Evolutionary conservation across 2,113 vertebrate genomes (phyloP), one percentile per base, ranked within the genome.

Genomic region (Eolophus roseicapilla): DNA sequence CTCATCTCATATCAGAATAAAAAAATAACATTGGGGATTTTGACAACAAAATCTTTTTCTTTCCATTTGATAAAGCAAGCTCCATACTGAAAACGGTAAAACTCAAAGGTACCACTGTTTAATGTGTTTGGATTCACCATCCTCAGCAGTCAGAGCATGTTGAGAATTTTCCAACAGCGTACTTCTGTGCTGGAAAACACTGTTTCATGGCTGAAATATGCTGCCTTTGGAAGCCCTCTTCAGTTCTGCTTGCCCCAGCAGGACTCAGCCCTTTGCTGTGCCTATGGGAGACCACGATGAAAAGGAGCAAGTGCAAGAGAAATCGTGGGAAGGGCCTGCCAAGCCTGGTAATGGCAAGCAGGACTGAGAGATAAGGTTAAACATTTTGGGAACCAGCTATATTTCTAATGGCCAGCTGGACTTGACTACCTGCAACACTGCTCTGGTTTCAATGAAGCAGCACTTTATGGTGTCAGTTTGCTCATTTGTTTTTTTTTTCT

Each of bases 351-450:
- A 64, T 21, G 20, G 43, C 1, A 5, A 75, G 35, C 25, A 79
- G 64, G 55, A 52, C 46, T 23, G 50, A 67, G 46, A 81, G 64
- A 70, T 20, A 91, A 76, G 62, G 89, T 73, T 74, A 64, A 78
- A 78, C 2, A 31, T 55, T 92, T 88, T 67, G 74, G 60, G 55
- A 84, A 87, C 1, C 23, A 79, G 25, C 46, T 75, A 2, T 24
- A 68, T 67, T 78, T 87, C 81, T 75, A 53, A 19, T 35, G 81
- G 84, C 81, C 92, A 95, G 37, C 35, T 92, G 81, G 77, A 85
- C 65, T 27, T 20, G 44, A 46, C 41, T 27, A 84, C 78, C 74
- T 63, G 70, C 62, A 89, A 57, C 19, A 23, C 39, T 63, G 62
- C 25, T 67, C 62, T 89, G 43, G 21, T 89, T 91, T 78, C 87